Evolutionary conservation across 2,797 vertebrate species (phyloP), one percentile per base, ranked within the genome.

Genomic region (Hyperoplus immaculatus): DNA sequence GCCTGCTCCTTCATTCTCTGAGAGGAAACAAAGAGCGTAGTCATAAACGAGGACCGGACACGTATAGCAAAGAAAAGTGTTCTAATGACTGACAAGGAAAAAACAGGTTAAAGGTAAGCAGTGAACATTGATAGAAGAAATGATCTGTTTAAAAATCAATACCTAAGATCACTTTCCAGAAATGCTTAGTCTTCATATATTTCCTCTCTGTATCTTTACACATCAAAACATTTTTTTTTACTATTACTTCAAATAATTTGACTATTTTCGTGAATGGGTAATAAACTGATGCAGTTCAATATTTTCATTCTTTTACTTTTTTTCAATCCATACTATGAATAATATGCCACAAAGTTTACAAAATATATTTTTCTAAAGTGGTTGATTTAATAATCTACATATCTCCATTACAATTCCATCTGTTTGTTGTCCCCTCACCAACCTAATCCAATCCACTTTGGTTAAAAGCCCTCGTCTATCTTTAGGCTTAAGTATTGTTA

Each of bases 1-100:
- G 96, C 96, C 91, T 97, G 96, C 15, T 95, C 94, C 88, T 97
- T 97, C 97, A 98, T 98, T 93, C 90, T 96, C 97, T 74, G 85
- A 74, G 18, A 0, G 13, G 5, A 8, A 43, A 76, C 53, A 72
- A 41, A 62, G 21, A 78, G 43, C 4, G 1, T 7, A 62, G 36
- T 66, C 38, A 56, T 29, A 29, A 29, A 47, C 39, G 6, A 18
- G 12, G 18, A 58, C 1, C 2, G 0, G 29, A 29, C 29, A 29
- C 29, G 29, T 29, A 21, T 29, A 29, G 29, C 29, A 3, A 29
- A 29, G 36, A 68, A 57, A 60, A 3, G 16, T n/a, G 15, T 29
- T 21, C 6, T 38, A 4, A 18, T n/a, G 1, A 14, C 4, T 21
- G 39, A 13, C 47, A 10, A 13, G 29, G 6, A 13, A 16, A 49